Percentiles rank a stretch among this genome's conserved stretches.
Conservation (phyloP, 2,888 invertebrate genomes). For the Drosophila anceps region DNA sequence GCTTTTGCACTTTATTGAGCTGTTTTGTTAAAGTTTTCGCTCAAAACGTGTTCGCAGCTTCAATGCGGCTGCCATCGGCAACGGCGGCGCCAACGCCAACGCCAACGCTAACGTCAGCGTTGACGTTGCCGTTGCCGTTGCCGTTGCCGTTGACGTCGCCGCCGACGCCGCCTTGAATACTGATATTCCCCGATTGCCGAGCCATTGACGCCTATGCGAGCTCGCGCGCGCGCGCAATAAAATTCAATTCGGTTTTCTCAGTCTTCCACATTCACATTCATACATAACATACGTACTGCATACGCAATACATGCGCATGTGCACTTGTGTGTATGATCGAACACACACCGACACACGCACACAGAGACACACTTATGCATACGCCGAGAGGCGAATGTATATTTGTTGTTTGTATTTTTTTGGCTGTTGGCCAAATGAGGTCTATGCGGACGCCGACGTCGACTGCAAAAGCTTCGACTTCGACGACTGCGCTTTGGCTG, state of each 20-base stretch:
- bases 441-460: constrained; percentile 35
- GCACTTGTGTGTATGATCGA: constrained; percentile 10
- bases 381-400: constrained; percentile 5
- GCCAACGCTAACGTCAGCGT: background rate
- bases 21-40: constrained; percentile 56
- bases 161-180: constrained; percentile 46
- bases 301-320: constrained; percentile 7
- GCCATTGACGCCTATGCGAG: constrained; percentile 36
- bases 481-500: constrained; percentile 59
- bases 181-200: constrained; percentile 37
- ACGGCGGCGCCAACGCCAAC: background rate
- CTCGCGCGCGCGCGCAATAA: constrained; percentile 53
- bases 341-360: background rate
- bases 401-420: constrained; percentile 25
- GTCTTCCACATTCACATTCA: constrained; percentile 31
- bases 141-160: constrained; percentile 11
- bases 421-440: constrained; percentile 44
- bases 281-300: background rate
- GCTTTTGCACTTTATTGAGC: constrained; percentile 74
- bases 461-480: constrained; percentile 58
- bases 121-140: constrained; percentile 20
- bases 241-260: constrained; percentile 64
- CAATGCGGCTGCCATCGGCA: constrained; percentile 18
- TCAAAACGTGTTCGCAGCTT: constrained; percentile 63
- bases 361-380: background rate